Percentiles rank a stretch among this genome's conserved stretches.
phyloP scores from a whole-genome alignment of 2,888 invertebrate genomes.

The Himalopsyche japonica region DNA sequence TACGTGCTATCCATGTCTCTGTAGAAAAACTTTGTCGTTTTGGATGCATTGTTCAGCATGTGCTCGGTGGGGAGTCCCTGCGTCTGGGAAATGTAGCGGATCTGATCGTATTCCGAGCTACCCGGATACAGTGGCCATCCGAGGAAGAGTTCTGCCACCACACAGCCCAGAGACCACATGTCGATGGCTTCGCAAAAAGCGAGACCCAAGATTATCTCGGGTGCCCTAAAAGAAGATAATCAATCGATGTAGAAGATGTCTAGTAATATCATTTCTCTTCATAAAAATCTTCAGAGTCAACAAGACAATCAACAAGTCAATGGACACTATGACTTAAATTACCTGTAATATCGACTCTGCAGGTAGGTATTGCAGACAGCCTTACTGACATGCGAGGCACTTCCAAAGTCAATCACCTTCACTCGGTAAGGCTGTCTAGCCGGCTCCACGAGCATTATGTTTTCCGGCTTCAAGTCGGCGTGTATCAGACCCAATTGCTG shows the following conservation, averaged over 20 bases:
- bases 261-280: not conserved
- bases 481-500: constrained; percentile 99
- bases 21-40: constrained; percentile 98
- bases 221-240: constrained; percentile 67
- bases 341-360: constrained; percentile 94
- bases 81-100: constrained; percentile 94
- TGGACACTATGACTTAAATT: not conserved
- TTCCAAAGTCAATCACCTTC: constrained; percentile 99
- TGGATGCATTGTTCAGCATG: constrained; percentile 96
- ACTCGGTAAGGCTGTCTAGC: constrained; percentile 97
- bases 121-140: constrained; percentile 99
- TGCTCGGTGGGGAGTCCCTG: constrained; percentile 97
- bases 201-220: constrained; percentile 94
- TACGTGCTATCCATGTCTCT: constrained; percentile 92
- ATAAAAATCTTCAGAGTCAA: not conserved
- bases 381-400: constrained; percentile 98
- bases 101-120: constrained; percentile 98
- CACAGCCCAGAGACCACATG: constrained; percentile 99
- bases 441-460: constrained; percentile 99
- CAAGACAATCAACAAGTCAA: no score
- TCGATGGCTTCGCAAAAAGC: constrained; percentile 99
- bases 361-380: constrained; percentile 99
- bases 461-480: constrained; percentile 99
- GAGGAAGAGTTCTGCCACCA: constrained; percentile 97
- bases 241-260: not conserved